Base-by-base conservation (phyloP, 2,797 vertebrate genomes). In the Pseudomugil gertrudae region DNA sequence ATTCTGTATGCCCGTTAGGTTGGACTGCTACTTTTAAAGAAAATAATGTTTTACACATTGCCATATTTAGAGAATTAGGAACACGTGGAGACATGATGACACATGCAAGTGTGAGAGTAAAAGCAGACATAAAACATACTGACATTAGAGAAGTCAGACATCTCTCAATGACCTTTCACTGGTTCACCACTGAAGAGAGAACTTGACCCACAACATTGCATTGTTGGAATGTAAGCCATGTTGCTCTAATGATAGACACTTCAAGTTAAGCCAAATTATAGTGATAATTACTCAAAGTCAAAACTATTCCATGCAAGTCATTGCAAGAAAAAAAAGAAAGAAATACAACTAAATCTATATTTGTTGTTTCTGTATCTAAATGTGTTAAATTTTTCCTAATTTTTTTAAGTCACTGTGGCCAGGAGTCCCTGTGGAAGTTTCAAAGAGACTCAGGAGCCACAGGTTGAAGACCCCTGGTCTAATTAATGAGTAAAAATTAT, bases 161-260 rank as follows among this genome's bases (percentile, higher is more conserved):
- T 62, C 27, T 23, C 23, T 43, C 56, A 17, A 4, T 68, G 77
- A 76, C 82, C 85, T 86, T 80, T 84, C 62, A 74, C 85, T 66
- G 62, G 66, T 47, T 57, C 66, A 52, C 58, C 48, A 35, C 33
- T 32, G 21, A 36, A 35, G 23, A 66, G 29, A 80, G 66, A 71
- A 79, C 57, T 71, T 57, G 74, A 84, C 51, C 55, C 60, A 54
- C 51, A 66, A 33, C 62, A 63, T 35, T 59, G 21, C 58, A 61
- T 51, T 30, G 50, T 23, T 30, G 54, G 48, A 58, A 76, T 72
- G 35, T 29, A 27, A 6, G 29, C 29, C 47, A 62, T 4, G 53
- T 36, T 60, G 24, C 83, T 75, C 64, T 57, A 60, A 43, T 52
- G 65, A 66, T 50, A 68, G 8, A 76, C 11, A 26, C 43, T 19